Evolutionary conservation across 2,797 vertebrate species (phyloP), one percentile per base, ranked within the genome.

Genomic region (Anas bahamensis): DNA sequence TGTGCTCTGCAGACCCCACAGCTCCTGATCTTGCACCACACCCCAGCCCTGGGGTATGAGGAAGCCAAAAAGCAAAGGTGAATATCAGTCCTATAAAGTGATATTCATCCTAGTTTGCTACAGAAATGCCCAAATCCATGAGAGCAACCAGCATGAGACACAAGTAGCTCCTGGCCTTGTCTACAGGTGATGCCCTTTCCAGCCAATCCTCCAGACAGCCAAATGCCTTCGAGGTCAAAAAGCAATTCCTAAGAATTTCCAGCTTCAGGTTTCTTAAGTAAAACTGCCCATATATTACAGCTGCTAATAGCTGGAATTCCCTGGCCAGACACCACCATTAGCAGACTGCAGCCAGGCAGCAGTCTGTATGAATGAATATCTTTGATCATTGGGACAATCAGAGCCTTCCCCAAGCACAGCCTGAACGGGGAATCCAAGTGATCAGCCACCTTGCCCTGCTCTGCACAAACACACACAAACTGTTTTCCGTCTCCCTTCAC

Each of bases 41-140:
- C 17, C 42, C 63, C n/a, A 66, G 1, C 10, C 5, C 23, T 71
- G 63, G 11, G 7, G 57, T 10, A 4, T 8, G 37, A 46, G 48
- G 29, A 63, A 93, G n/a, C 37, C 48, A 85, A 77, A 92, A 66
- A 35, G 7, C 46, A 55, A 70, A 85, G 35, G 18, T 69, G 52
- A 79, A 77, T 8, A 55, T 10, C 24, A 29, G 10, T 17, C 39
- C 78, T 42, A 82, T 17, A 8, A 61, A 71, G 22, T 4, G 53
- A 46, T 22, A 64, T 5, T 42, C 42, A 42, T 42, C 42, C 42
- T 42, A 42, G 42, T 42, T 42, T 42, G 42, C 42, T 42, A 42
- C 42, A 42, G 42, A 42, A 42, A 42, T 42, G 42, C 42, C 42
- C 42, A 42, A 42, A 64, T 61, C 48, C 12, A 9, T 7, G 12